phyloP scores from a whole-genome alignment of 2,888 invertebrate species.

The Rapana venosa region DNA sequence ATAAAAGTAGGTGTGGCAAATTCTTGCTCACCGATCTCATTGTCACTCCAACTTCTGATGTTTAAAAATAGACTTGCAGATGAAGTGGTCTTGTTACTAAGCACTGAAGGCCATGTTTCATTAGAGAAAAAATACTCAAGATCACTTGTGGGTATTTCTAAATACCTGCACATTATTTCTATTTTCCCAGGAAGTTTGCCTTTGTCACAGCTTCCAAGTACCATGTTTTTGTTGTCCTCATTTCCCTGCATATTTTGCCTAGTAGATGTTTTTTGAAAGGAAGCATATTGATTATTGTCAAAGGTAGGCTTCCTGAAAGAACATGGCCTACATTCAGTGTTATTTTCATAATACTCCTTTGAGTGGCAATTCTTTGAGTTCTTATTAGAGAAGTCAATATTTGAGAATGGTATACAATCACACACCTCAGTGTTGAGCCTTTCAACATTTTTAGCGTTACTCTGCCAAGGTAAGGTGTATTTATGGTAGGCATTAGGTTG shows the following conservation, averaged over 20 bases:
- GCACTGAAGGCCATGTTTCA: background rate
- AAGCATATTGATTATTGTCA: background rate
- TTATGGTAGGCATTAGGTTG: background rate
- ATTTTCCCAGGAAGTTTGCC: background rate
- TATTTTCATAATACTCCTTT: background rate
- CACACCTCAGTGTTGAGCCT: background rate
- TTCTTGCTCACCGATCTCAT: background rate
- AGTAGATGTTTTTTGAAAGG: background rate
- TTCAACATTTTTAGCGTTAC: background rate
- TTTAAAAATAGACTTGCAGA: too few species aligned
- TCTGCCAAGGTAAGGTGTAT: too few species aligned
- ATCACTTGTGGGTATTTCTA: background rate
- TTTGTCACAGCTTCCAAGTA: background rate
- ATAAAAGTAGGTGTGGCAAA: background rate
- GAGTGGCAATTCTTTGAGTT: background rate
- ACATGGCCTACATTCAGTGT: background rate
- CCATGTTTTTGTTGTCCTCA: background rate
- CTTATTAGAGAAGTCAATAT: background rate
- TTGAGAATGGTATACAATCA: background rate
- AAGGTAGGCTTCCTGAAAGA: background rate
- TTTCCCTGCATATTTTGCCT: background rate
- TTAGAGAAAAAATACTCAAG: background rate
- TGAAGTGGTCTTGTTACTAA: background rate
- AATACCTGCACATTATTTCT: conserved; percentile 24
- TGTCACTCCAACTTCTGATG: background rate